Percentiles rank a stretch among this genome's conserved stretches.
Conservation (phyloP, 2,888 invertebrate species). For the Teleiodes luculella region DNA sequence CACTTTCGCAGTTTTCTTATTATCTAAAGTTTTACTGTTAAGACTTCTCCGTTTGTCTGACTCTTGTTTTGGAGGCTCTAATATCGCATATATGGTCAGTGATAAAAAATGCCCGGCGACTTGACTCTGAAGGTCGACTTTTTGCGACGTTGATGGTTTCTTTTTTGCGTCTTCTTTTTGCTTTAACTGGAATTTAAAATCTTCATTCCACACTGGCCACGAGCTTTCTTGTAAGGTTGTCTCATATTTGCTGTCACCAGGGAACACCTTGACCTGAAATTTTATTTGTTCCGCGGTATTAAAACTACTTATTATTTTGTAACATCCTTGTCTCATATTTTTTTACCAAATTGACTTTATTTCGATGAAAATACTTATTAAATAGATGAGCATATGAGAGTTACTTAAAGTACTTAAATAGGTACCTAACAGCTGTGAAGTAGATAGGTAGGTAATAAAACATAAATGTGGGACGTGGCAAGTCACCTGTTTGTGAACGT, state of each 20-base stretch:
- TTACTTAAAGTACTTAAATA: too few relatives aligned
- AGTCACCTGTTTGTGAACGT: too few relatives aligned
- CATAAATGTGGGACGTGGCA: too few relatives aligned
- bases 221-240: slow-evolving; percentile 85
- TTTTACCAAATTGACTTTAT: too few relatives aligned
- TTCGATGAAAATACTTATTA: too few relatives aligned
- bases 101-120: slow-evolving; percentile 83
- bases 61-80: slow-evolving; percentile 77
- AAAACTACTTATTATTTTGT: too few relatives aligned
- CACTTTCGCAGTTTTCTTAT: slow-evolving; percentile 54
- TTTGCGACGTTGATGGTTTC: slow-evolving; percentile 45
- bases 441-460: too few relatives aligned
- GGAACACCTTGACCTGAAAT: slow-evolving; percentile 86
- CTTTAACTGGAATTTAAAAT: slow-evolving; percentile 83
- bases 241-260: slow-evolving; percentile 86
- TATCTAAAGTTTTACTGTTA: slow-evolving; percentile 48
- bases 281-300: too few relatives aligned
- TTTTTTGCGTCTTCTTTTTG: slow-evolving; percentile 74
- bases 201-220: slow-evolving; percentile 90
- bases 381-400: too few relatives aligned
- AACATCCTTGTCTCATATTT: too few relatives aligned
- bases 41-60: slow-evolving; percentile 53
- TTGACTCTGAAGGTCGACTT: slow-evolving; percentile 75
- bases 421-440: too few relatives aligned
- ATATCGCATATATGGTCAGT: slow-evolving; percentile 82